Evolutionary conservation across 2,888 invertebrate species (phyloP).

Genomic region (Antheraea assamensis): DNA sequence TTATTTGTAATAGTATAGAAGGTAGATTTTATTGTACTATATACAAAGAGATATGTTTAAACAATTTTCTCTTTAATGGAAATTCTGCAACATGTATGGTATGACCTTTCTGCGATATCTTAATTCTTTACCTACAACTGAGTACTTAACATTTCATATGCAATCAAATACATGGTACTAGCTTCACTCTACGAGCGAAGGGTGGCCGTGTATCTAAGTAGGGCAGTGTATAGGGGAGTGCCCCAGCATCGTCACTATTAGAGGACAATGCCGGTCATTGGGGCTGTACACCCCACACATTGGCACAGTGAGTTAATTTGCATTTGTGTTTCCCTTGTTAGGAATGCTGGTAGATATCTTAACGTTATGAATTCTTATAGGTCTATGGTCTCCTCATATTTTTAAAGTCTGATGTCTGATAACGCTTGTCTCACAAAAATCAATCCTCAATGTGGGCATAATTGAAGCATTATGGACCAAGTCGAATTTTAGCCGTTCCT

Average conservation of each 20-base stretch:
- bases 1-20: too few relatives aligned
- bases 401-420: too few relatives aligned
- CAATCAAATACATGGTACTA: background rate
- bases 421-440: too few relatives aligned
- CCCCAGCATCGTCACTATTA: conserved; percentile 56
- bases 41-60: too few relatives aligned
- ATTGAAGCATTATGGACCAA: too few relatives aligned
- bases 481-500: too few relatives aligned
- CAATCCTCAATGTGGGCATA: too few relatives aligned
- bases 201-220: conserved; percentile 54
- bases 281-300: conserved; percentile 48
- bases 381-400: background rate
- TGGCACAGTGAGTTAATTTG: conserved; percentile 66
- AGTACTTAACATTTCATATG: conserved; percentile 4
- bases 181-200: conserved; percentile 24
- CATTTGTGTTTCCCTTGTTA: conserved; percentile 61
- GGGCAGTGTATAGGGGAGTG: conserved; percentile 53
- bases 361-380: background rate
- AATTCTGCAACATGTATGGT: background rate
- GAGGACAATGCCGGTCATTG: conserved; percentile 63
- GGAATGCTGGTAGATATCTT: conserved; percentile 25
- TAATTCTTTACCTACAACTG: background rate
- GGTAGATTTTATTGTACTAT: too few relatives aligned
- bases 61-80: too few relatives aligned
- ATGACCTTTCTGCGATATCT: background rate